A percentile compares a stretch with the other conserved stretches of the same genome.
Conservation (phyloP, 2,113 vertebrate genomes). For the Prolemur simus region DNA sequence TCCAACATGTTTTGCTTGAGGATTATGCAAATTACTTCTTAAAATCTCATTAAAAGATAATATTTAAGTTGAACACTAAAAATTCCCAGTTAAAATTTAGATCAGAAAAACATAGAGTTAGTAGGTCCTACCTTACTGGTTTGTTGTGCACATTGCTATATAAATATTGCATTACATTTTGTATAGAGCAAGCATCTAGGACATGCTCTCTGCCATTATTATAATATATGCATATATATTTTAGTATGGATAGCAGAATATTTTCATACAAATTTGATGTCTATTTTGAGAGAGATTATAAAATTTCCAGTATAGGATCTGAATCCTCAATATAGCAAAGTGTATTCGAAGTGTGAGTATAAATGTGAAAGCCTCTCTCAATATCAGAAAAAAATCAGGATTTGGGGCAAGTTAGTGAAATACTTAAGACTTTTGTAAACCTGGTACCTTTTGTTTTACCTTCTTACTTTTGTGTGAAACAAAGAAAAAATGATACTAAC, state of each 20-base stretch:
- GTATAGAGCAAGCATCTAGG: constrained; percentile 27
- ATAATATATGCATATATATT: constrained; percentile 49
- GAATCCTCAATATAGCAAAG: background rate
- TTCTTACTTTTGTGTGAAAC: background rate
- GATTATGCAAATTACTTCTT: constrained; percentile 81
- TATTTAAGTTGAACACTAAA: constrained; percentile 76
- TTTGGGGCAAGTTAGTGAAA: background rate
- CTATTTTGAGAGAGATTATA: constrained; percentile 52
- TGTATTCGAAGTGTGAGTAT: background rate
- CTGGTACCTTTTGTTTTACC: background rate
- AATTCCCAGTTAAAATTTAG: constrained; percentile 76
- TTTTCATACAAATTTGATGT: constrained; percentile 41
- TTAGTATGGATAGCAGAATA: background rate
- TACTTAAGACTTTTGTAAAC: background rate
- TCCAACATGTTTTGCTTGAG: constrained; percentile 78
- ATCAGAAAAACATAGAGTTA: constrained; percentile 63
- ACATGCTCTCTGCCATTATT: constrained; percentile 6
- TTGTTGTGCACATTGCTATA: background rate
- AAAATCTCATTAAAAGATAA: constrained; percentile 83
- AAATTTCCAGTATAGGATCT: background rate
- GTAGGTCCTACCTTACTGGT: constrained; percentile 42
- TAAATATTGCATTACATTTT: constrained; percentile 65
- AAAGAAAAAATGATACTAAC: background rate
- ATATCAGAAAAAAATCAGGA: background rate
- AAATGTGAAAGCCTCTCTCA: background rate